Evolutionary conservation across 2,888 invertebrate species (phyloP), one percentile per base, ranked within the genome.

Genomic region (Xylota segnis): DNA sequence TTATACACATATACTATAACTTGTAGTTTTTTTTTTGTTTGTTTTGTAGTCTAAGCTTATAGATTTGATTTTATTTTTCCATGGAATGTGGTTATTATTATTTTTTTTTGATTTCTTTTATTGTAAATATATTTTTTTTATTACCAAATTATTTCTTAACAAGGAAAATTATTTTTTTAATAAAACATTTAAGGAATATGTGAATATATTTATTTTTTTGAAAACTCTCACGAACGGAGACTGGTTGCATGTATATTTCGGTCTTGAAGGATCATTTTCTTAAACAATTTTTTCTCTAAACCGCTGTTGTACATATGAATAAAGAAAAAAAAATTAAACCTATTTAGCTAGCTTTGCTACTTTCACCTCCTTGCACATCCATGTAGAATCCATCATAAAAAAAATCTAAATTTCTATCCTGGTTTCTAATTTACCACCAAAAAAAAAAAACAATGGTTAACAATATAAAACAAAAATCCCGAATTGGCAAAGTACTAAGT

Each of bases 401-500:
- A 37, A 37, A 1, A 14, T 47, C 54, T 29, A 68, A 68, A 77
- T 65, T 72, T 45, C 7, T 59, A 23, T 72, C 45, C 40, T 34
- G 56, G 27, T 68, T 29, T 40, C 37, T 32, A 45, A 47, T 66
- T 65, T 10, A 75, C 16, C 54, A 29, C 32, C 32, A 5, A 32
- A n/a, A n/a, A n/a, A n/a, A n/a, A 37, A 66, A 47, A 54, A 63
- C 16, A 45, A 59, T 37, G 12, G 37, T 61, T 45, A 78, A 83
- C 58, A 7, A 37, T 23, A 37, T 9, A 37, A 37, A 77, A 65
- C 0, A 14, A 52, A 52, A 58, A 65, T n/a, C 65, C 76, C 76
- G 50, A 81, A 79, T 66, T 81, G 86, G 81, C 81, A 81, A 86
- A 66, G 40, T 76, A 76, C 72, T 61, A 68, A 86, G 40, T 54